These are phyloP conservation scores for Pseudanteris insignis DNA, from an alignment of 2,888 invertebrate genomes.

Conservation along the genomic window DNA sequence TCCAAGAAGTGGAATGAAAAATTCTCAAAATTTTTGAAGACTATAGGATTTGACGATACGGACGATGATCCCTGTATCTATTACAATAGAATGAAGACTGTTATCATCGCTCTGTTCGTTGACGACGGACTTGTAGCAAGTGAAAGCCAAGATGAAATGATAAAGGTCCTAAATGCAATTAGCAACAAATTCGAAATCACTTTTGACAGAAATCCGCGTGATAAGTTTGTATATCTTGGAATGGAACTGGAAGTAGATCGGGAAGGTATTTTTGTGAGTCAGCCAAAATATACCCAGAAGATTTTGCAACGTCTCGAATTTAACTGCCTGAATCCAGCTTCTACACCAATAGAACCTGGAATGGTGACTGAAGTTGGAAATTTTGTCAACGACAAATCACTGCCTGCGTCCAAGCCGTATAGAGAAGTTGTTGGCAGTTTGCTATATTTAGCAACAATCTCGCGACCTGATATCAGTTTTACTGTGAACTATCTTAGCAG, in stretches of 20 bases:
- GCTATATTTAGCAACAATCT: constrained; percentile 44
- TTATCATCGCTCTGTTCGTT: background rate
- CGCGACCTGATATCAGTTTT: constrained; percentile 49
- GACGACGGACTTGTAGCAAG: constrained; percentile 3
- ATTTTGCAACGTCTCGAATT: constrained; percentile 4
- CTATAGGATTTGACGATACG: background rate
- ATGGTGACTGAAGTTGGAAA: constrained; percentile 46
- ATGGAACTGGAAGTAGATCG: constrained; percentile 47
- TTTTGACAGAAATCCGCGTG: no score
- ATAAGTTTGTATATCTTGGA: constrained; percentile 44
- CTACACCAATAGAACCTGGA: constrained; percentile 49
- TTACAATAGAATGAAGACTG: background rate
- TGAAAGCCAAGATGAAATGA: no score
- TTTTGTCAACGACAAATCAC: constrained; percentile 39
- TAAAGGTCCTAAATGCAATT: no score
- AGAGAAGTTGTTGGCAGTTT: constrained; percentile 42
- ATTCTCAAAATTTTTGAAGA: background rate
- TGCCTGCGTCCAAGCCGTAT: constrained; percentile 26
- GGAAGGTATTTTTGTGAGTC: constrained; percentile 50
- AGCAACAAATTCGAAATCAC: no score
- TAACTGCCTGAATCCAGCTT: constrained; percentile 19
- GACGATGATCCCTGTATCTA: constrained; percentile 2
- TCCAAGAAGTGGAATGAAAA: background rate
- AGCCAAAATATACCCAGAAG: constrained; percentile 47
- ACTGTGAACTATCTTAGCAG: constrained; percentile 36